Evolutionary conservation across 2,797 vertebrate genomes (phyloP), one percentile per base, ranked within the genome.

Genomic region (Pitangus sulphuratus): DNA sequence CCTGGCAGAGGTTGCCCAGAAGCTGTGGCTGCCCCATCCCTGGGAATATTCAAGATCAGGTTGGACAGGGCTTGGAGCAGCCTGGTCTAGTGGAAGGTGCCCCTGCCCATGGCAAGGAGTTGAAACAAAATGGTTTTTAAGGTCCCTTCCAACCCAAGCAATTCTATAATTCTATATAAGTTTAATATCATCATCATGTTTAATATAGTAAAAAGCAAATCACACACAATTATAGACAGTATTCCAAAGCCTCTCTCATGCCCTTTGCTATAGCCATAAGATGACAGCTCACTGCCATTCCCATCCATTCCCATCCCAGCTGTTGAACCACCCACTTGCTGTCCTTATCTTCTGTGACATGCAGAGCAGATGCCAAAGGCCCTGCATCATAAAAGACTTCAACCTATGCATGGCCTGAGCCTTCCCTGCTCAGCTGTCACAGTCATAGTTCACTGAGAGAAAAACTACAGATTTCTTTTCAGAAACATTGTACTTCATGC

Each of bases 341-440:
- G 89, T 80, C 91, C 91, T 96, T 85, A 40, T 87, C 95, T 96
- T 90, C 95, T 95, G 92, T 97, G 95, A 97, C 94, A 96, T 3
- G n/a, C 94, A 92, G 69, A 87, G 70, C 97, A 95, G 90, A 95
- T 97, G 97, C 93, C 97, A 87, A 89, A 7, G 30, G 82, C 66
- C 91, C 89, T 94, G 83, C 50, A 62, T 54, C 89, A 95, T 92
- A 94, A 95, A 95, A 80, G 57, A 87, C 82, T 75, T 53, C 85
- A 75, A 58, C 93, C 87, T 89, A 85, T 90, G 95, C 77, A 66
- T 28, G 45, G 58, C 24, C 81, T 83, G 42, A 89, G 89, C 76
- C 68, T 86, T 90, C 79, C 76, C 80, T 75, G 78, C 72, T 95
- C 97, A 98, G 96, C 96, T 98, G 97, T 97, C 93, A 95, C 54